Evolutionary conservation across 1,140 invertebrate species (phyloP), one percentile per base, ranked within the genome.

Genomic region (Caenorhabditis brenneri): DNA sequence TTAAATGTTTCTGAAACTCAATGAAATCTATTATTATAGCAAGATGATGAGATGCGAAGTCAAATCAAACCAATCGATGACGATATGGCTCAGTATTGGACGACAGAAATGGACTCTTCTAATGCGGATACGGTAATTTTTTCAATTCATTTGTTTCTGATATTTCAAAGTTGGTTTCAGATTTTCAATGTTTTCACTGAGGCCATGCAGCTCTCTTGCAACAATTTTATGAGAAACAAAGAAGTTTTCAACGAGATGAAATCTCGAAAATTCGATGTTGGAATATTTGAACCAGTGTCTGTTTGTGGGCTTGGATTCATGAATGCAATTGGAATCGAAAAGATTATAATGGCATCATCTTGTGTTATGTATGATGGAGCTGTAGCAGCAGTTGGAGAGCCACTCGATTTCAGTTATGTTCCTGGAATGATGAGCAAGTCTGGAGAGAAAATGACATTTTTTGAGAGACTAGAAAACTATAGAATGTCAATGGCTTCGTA

Each of bases 401-500:
- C 82, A 22, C 12, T 79, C n/a, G 74, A 65, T 39, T 65, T 65
- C 42, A 83, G 74, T 49, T 83, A 83, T 79, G 82, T 83, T 5
- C 82, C 82, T 5, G 42, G 42, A 27, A 58, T 55, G 69, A 53
- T 46, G 22, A 31, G 36, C 4, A 65, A 29, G 29, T 51, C 33
- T 16, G 78, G 78, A 39, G 82, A 83, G 10, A 65, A 65, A 42
- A 83, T 83, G 82, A 48, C 27, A 16, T 39, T 83, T 4, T 24
- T 39, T 22, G 82, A 53, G n/a, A 39, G 49, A 39, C 12, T 65
- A 7, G 33, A 58, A 10, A 83, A 83, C 31, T 31, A 39, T 42
- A 4, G 42, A 46, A 16, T 33, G 36, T 74, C 82, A 1, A 49
- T 83, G 22, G 22, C 48, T 7, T 39, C 36, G 1, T 69, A 29